A percentile compares a stretch with the other conserved stretches of the same genome.
These are phyloP conservation scores for Polyergus mexicanus DNA, from an alignment of 1,140 invertebrate genomes.

Conservation along the genomic window DNA sequence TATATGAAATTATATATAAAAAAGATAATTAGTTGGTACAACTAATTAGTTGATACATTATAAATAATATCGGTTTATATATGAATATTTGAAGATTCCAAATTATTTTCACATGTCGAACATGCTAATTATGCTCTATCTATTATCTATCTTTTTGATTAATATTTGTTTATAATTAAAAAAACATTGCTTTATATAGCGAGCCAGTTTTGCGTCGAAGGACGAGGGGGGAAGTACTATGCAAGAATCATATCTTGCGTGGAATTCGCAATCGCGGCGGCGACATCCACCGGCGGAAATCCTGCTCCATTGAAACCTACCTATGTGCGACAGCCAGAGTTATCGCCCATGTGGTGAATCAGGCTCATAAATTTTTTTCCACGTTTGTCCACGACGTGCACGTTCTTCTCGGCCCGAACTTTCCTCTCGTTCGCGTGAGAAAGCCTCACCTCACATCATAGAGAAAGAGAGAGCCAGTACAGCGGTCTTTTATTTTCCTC, in stretches of 20 bases:
- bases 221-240: background rate
- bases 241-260: conserved; percentile 13
- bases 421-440: conserved; percentile 60
- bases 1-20: background rate
- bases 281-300: conserved; percentile 40
- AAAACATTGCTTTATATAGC: background rate
- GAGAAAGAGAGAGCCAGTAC: background rate
- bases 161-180: background rate
- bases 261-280: conserved; percentile 50
- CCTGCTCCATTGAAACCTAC: conserved; percentile 34
- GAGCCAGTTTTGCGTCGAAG: background rate
- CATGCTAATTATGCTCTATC: background rate
- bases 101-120: background rate
- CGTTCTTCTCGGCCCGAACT: conserved; percentile 58
- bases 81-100: background rate
- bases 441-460: background rate
- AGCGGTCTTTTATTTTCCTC: conserved; percentile 63
- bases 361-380: conserved; percentile 65
- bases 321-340: conserved; percentile 15
- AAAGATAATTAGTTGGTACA: background rate
- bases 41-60: background rate
- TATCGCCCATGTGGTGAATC: conserved; percentile 49
- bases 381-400: conserved; percentile 10
- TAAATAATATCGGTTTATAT: background rate
- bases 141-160: background rate